Conservation (phyloP, 1,140 invertebrate genomes). For the Condylostylus longicornis region DNA sequence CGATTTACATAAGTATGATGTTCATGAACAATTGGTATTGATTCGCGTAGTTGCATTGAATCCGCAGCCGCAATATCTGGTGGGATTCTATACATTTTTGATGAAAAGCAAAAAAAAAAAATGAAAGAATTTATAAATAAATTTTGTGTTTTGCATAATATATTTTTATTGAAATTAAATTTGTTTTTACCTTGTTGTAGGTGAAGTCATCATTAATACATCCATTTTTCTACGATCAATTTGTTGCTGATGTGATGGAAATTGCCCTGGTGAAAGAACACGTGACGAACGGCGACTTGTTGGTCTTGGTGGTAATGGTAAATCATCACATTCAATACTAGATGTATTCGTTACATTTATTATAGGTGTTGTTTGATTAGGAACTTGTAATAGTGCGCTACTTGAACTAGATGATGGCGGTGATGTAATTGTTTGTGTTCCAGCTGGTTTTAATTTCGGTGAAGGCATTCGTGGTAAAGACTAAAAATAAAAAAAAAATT, state of each 20-base stretch:
- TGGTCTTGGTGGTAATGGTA: neutral
- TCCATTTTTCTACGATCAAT: no score
- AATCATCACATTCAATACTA: constrained; percentile 2
- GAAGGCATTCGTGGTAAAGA: neutral
- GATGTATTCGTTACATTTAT: constrained; percentile 5
- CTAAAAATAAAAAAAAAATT: neutral
- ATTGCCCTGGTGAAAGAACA: neutral
- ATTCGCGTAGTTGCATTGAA: no score
- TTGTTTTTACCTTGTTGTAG: constrained; percentile 11
- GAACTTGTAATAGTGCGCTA: neutral
- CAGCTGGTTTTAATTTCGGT: neutral
- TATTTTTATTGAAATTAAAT: neutral
- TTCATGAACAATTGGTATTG: no score
- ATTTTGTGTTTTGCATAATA: neutral
- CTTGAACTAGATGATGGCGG: neutral
- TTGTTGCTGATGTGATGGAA: no score
- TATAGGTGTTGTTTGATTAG: constrained; percentile 3
- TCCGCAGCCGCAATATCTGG: no score
- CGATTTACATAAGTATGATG: no score
- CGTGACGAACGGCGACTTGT: neutral
- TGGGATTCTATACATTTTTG: no score
- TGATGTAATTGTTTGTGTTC: neutral
- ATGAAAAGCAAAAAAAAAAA: no score
- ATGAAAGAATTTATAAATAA: constrained; percentile 11
- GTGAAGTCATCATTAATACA: constrained; percentile 14